Evolutionary conservation across 2,797 vertebrate genomes (phyloP).

Genomic region (Cottoperca gobio): DNA sequence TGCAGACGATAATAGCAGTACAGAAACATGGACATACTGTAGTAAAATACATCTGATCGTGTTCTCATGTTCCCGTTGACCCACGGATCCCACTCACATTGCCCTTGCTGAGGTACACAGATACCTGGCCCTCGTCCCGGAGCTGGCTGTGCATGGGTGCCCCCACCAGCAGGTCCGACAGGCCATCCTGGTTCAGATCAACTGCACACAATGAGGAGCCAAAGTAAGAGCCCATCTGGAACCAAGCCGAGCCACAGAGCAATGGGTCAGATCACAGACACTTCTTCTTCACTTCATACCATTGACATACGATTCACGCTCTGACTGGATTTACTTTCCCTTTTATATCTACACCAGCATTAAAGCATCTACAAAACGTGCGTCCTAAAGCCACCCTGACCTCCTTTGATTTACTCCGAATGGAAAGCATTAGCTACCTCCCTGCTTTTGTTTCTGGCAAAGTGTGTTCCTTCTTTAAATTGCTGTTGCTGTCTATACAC

Average conservation of each 20-base stretch:
- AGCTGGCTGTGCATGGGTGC: slow-evolving; percentile 97
- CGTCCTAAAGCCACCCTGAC: slow-evolving; percentile 23
- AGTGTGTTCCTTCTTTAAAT: slow-evolving; percentile 31
- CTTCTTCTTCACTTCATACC: slow-evolving; percentile 45
- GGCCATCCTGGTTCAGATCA: slow-evolving; percentile 96
- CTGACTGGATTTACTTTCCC: slow-evolving; percentile 35
- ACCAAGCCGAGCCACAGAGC: slow-evolving; percentile 93
- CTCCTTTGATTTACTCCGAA: slow-evolving; percentile 42
- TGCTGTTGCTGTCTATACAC: slow-evolving; percentile 49
- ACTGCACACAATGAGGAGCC: slow-evolving; percentile 99
- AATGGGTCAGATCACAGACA: slow-evolving; percentile 87
- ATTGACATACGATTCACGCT: slow-evolving; percentile 45
- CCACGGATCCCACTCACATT: slow-evolving; percentile 90
- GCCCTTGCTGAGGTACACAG: slow-evolving; percentile 96
- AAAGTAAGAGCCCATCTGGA: slow-evolving; percentile 99
- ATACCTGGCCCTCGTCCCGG: slow-evolving; percentile 97
- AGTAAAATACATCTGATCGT: slow-evolving; percentile 30
- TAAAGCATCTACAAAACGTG: slow-evolving; percentile 51
- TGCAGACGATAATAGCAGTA: not conserved
- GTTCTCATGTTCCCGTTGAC: slow-evolving; percentile 40
- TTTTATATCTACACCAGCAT: slow-evolving; percentile 39
- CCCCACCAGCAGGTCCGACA: slow-evolving; percentile 98
- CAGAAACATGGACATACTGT: slow-evolving; percentile 7
- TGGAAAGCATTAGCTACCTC: slow-evolving; percentile 50
- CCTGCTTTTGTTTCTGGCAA: slow-evolving; percentile 38